Percentiles rank a stretch among this genome's conserved stretches.
These are phyloP conservation scores for Zygaena filipendulae DNA, from an alignment of 2,888 invertebrate species.

Conservation along the genomic window DNA sequence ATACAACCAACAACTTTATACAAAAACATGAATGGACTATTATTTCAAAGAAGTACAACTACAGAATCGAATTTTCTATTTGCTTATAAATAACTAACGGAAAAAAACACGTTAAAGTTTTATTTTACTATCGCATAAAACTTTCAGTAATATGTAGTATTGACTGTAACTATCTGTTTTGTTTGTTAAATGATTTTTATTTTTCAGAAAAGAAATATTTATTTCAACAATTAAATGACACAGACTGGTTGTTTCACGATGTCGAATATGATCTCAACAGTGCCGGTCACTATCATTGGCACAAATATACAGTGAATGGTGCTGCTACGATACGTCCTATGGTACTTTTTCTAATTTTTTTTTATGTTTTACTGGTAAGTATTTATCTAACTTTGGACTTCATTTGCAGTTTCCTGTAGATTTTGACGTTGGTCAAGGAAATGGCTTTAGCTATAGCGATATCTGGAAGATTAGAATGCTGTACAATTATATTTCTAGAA, in stretches of 20 bases:
- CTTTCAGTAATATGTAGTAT: too few species aligned
- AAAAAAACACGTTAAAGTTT: too few species aligned
- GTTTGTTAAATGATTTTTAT: too few species aligned
- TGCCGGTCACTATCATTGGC: conserved; percentile 34
- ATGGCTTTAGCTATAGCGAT: conserved; percentile 25
- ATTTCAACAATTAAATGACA: conserved; percentile 25
- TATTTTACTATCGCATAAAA: too few species aligned
- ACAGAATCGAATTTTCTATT: too few species aligned
- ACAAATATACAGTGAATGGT: conserved; percentile 35
- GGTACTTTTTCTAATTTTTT: conserved; percentile 19
- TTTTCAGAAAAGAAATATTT: conserved; percentile 32
- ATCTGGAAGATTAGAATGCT: conserved; percentile 37
- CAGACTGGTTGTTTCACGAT: conserved; percentile 40
- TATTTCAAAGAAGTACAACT: too few species aligned
- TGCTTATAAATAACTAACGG: too few species aligned
- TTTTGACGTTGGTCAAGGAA: conserved; percentile 11
- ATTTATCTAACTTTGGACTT: background rate
- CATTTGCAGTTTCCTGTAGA: conserved; percentile 7
- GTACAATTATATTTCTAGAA: conserved; percentile 30
- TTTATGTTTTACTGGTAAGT: background rate
- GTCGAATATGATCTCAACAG: conserved; percentile 36
- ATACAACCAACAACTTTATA: too few species aligned
- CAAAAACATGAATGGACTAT: too few species aligned
- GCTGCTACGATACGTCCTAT: conserved; percentile 28
- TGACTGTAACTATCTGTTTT: too few species aligned